Base-by-base conservation (phyloP, 2,888 invertebrate species). In the Ariolimax columbianus region DNA sequence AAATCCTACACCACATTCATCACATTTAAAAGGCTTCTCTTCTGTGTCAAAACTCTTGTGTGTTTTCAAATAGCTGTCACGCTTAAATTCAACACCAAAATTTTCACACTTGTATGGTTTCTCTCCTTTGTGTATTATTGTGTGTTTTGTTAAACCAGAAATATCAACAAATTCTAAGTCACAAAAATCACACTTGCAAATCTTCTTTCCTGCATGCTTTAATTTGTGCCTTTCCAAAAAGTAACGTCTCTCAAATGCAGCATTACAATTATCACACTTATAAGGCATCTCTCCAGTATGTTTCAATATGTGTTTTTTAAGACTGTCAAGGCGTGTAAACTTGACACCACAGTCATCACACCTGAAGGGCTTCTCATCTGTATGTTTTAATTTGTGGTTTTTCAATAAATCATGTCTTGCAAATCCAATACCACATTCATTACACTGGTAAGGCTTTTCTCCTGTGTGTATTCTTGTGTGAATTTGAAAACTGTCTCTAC, bases 391-490 rank as follows among this genome's bases (percentile, higher is more conserved):
- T 17, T 1, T 33, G 9, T 75, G 75, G 14, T 17, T 51, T 47
- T 33, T 75, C 6, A 75, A 33, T 14, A 33, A 6, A 6, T 17
- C 6, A 33, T 23, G 0, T 19, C n/a, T 14, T 19, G 30, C 23
- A 51, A 75, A 75, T 36, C n/a, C 30, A 33, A 17, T 30, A 75
- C 33, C 75, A 75, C 75, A 75, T 19, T 33, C 2, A 14, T 75
- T 23, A 75, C 75, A 75, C 23, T 75, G 51, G 33, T 33, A 75
- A 51, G 75, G 75, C 33, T 75, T 75, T 19, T 66, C 66, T 66
- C 66, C 66, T 33, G 66, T 66, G 33, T 66, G 66, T 17, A 17
- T 4, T 66, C 33, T 33, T 33, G 1, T 33, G 66, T 66, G 66
- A 14, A 30, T 30, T 30, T 66, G 7, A 7, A 66, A 33, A 33